These are phyloP conservation scores for Meteorus cinctellus DNA, from an alignment of 2,888 invertebrate genomes.

Conservation along the genomic window DNA sequence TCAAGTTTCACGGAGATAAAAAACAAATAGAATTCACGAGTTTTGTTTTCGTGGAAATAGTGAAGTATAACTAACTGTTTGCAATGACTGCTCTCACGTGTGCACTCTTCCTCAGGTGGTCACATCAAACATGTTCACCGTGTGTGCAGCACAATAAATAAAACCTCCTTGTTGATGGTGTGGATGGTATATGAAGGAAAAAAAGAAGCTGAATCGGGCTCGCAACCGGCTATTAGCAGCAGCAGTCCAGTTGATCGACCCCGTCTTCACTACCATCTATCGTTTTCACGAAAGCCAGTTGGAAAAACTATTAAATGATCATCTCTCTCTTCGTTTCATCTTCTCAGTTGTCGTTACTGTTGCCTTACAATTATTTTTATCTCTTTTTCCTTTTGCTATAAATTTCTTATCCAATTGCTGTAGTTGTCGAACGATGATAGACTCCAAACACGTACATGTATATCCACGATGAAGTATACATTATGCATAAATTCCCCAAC, in stretches of 20 bases:
- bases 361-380: not conserved
- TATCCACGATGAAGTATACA: not conserved
- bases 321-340: not conserved
- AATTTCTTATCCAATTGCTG: not conserved
- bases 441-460: not conserved
- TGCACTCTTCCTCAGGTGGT: constrained; percentile 8
- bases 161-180: not conserved
- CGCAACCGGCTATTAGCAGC: constrained; percentile 57
- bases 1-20: not conserved
- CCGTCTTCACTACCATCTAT: constrained; percentile 49
- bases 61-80: constrained; percentile 6
- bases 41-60: not conserved
- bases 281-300: constrained; percentile 29
- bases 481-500: not conserved
- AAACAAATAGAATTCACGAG: not conserved
- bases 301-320: constrained; percentile 24
- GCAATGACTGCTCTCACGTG: constrained; percentile 11
- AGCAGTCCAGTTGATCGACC: constrained; percentile 56
- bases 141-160: not conserved
- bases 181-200: not conserved
- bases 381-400: not conserved
- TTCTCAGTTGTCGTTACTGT: not conserved
- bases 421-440: not conserved
- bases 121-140: constrained; percentile 6
- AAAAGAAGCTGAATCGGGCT: constrained; percentile 55